Evolutionary conservation across 2,888 invertebrate species (phyloP).

Genomic region (Drosophila mimetica): DNA sequence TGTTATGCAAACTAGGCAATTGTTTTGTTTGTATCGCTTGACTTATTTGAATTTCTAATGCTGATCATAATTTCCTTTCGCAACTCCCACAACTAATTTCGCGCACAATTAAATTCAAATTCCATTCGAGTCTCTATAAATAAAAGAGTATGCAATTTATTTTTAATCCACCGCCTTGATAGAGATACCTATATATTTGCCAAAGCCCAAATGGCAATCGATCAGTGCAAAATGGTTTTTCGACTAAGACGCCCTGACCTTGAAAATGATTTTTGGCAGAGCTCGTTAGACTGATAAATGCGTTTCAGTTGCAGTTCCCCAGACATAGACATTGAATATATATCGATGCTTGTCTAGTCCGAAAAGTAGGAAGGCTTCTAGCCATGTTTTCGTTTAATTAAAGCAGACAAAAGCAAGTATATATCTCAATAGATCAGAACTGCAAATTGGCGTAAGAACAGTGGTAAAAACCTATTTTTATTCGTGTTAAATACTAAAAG

Average conservation of each 20-base stretch:
- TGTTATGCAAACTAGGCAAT: conserved; percentile 13
- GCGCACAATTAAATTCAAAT: conserved; percentile 37
- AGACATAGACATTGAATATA: conserved; percentile 21
- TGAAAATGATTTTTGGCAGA: conserved; percentile 39
- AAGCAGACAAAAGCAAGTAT: neutral
- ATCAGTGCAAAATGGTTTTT: conserved; percentile 60
- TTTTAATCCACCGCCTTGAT: conserved; percentile 53
- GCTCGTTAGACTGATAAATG: conserved; percentile 60
- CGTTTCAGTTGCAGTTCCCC: conserved; percentile 53
- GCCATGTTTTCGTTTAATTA: conserved; percentile 6
- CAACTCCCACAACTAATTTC: conserved; percentile 26
- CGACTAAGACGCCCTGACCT: conserved; percentile 35
- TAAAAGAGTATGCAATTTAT: conserved; percentile 47
- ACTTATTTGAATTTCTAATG: conserved; percentile 4
- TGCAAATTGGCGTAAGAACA: neutral
- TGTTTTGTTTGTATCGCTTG: conserved; percentile 9
- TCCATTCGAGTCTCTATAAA: conserved; percentile 21
- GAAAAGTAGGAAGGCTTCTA: conserved; percentile 15
- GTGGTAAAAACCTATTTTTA: neutral
- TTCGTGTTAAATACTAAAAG: no score
- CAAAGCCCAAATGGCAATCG: conserved; percentile 55
- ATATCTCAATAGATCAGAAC: neutral
- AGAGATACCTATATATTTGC: conserved; percentile 2
- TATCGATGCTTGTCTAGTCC: conserved; percentile 14
- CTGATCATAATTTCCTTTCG: neutral